Evolutionary conservation across 1,140 invertebrate genomes (phyloP).

Genomic region (Nomia melanderi): DNA sequence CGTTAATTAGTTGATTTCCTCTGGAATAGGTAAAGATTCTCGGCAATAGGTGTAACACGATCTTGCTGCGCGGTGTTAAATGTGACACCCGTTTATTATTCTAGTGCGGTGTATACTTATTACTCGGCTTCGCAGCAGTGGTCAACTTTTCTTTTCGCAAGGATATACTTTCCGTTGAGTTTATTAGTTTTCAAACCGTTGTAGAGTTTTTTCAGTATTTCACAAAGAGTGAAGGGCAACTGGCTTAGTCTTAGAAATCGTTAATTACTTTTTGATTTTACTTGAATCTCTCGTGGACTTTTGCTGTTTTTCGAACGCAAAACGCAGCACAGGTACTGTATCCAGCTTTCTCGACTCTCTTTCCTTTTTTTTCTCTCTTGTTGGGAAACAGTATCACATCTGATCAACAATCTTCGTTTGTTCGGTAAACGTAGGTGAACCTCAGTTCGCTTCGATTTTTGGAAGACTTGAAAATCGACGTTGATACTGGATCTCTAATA

Average conservation of each 20-base stretch:
- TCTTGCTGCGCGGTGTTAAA: background rate
- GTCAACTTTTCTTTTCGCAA: background rate
- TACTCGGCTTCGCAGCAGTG: background rate
- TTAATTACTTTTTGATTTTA: background rate
- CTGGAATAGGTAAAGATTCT: background rate
- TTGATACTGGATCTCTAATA: constrained; percentile 20
- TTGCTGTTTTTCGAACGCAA: background rate
- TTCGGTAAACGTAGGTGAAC: background rate
- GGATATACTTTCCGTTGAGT: background rate
- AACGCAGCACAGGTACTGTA: too few relatives aligned
- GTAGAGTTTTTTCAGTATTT: background rate
- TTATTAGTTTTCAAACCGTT: background rate
- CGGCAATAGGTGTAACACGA: background rate
- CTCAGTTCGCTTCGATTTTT: constrained; percentile 54
- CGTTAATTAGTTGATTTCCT: background rate
- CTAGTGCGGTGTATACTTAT: background rate
- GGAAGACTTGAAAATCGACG: constrained; percentile 33
- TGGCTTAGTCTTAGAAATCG: background rate
- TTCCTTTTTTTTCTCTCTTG: background rate
- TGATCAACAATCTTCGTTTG: background rate
- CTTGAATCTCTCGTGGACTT: background rate
- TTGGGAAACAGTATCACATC: background rate
- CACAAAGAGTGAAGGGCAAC: background rate
- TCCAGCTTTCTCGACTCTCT: too few relatives aligned
- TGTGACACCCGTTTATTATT: background rate